Evolutionary conservation across 1,140 invertebrate species (phyloP).

Genomic region (Nasonia vitripennis): DNA sequence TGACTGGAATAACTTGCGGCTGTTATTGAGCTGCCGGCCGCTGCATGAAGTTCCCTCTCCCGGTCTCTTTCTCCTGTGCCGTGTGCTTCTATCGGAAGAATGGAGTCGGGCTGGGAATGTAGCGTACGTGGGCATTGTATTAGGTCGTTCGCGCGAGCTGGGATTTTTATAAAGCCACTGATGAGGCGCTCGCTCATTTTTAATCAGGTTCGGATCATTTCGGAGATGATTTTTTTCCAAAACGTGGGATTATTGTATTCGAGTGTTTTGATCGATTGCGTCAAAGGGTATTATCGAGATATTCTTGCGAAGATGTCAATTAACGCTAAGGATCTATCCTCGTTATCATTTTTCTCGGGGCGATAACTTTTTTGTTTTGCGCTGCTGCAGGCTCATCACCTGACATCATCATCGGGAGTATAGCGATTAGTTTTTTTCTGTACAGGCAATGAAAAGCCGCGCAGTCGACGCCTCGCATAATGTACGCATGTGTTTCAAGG

Average conservation of each 20-base stretch:
- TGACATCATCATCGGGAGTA: constrained; percentile 4
- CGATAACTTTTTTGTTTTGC: neutral
- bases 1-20: constrained; percentile 26
- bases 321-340: neutral
- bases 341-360: neutral
- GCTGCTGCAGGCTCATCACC: too few species aligned
- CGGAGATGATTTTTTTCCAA: too few species aligned
- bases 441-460: constrained; percentile 16
- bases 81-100: neutral
- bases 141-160: neutral
- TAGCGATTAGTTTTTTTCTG: constrained; percentile 23
- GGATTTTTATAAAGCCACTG: neutral
- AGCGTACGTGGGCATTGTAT: neutral
- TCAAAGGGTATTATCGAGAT: too few species aligned
- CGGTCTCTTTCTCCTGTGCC: neutral
- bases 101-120: neutral
- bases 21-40: neutral
- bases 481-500: constrained; percentile 23
- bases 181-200: neutral
- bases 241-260: neutral
- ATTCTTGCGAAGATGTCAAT: neutral
- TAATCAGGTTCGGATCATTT: neutral
- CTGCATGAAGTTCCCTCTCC: neutral
- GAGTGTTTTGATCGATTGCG: neutral
- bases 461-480: neutral